Percentiles rank a stretch among this genome's conserved stretches.
Evolutionary conservation across 1,140 invertebrate species (phyloP).

Genomic region (Aphidius gifuensis): DNA sequence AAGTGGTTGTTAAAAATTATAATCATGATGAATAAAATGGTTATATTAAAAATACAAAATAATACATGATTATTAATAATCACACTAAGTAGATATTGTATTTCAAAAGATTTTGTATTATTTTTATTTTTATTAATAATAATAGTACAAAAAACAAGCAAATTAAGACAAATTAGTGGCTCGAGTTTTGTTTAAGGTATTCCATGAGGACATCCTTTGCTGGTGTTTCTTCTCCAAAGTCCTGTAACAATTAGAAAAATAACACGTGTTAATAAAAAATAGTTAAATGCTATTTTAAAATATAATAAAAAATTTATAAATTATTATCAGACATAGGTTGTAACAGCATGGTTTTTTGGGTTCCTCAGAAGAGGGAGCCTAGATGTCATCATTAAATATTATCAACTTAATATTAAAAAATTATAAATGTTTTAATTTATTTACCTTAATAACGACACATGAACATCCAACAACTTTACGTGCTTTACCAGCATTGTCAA

Average conservation of each 20-base stretch:
- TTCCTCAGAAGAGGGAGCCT: slow-evolving; percentile 56
- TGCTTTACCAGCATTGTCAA: slow-evolving; percentile 98
- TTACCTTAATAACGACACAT: slow-evolving; percentile 93
- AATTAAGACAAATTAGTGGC: slow-evolving; percentile 43
- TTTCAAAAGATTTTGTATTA: too few species aligned
- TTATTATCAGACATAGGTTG: slow-evolving; percentile 38
- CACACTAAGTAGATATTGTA: too few species aligned
- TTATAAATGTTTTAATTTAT: slow-evolving; percentile 23
- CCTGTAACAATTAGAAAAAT: slow-evolving; percentile 61
- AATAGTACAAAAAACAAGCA: slow-evolving; percentile 24
- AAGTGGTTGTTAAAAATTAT: too few species aligned
- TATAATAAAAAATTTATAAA: slow-evolving; percentile 22
- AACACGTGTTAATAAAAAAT: slow-evolving; percentile 22
- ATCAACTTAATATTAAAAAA: slow-evolving; percentile 16
- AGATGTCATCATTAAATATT: slow-evolving; percentile 47
- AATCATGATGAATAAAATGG: too few species aligned
- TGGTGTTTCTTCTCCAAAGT: slow-evolving; percentile 93
- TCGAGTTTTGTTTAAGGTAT: slow-evolving; percentile 71
- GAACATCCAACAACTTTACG: slow-evolving; percentile 98
- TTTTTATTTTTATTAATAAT: too few species aligned
- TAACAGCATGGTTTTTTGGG: slow-evolving; percentile 47
- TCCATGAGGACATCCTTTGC: slow-evolving; percentile 90
- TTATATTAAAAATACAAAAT: too few species aligned
- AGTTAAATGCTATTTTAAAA: slow-evolving; percentile 15
- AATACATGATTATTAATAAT: too few species aligned